Base-by-base conservation (phyloP, 2,113 vertebrate species). In the Polypterus bichir region DNA sequence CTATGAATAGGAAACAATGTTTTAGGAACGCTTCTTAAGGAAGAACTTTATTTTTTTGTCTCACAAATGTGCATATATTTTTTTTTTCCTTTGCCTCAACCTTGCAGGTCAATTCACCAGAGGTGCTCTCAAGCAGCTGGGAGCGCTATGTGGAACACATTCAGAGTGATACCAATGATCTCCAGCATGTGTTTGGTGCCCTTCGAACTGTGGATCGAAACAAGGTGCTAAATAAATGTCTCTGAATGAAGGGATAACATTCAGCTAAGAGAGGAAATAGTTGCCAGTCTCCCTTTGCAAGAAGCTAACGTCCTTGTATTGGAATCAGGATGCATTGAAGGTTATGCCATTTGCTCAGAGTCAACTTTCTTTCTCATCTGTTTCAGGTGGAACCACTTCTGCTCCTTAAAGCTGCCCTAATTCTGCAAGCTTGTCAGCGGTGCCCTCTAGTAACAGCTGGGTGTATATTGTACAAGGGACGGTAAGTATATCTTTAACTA, bases 391-490 rank as follows among this genome's bases (percentile, higher is more conserved):
- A 99, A 57, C 93, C 94, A 0, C 77, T 99, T 60, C 79, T 99
- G 3, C 48, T 98, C 48, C 83, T 97, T 62, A 99, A 98, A 73
- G 94, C 94, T 0, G 87, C 92, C 45, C 92, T 98, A 68, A 97
- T 97, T 66, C 71, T 97, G 44, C 96, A 98, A 73, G 87, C 88
- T 0, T 98, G 94, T 73, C 96, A 98, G 76, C 89, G 91, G 9
- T 83, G 79, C 8, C 85, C 82, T 45, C 80, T 88, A 0, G 64
- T 97, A 66, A 76, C 88, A 6, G 91, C 90, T 0, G 96, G 96
- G 65, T 98, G 93, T 66, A 84, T 99, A 61, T 82, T 92, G 44
- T 92, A 97, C 67, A 77, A 77, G 46, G 88, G 92, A 68, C 83
- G 86, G 94, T 98, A 65, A 83, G 79, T 71, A 53, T 46, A 49